A percentile compares a stretch with the other conserved stretches of the same genome.
Evolutionary conservation across 2,888 invertebrate species (phyloP).

Genomic region (Eristalis pertinax): DNA sequence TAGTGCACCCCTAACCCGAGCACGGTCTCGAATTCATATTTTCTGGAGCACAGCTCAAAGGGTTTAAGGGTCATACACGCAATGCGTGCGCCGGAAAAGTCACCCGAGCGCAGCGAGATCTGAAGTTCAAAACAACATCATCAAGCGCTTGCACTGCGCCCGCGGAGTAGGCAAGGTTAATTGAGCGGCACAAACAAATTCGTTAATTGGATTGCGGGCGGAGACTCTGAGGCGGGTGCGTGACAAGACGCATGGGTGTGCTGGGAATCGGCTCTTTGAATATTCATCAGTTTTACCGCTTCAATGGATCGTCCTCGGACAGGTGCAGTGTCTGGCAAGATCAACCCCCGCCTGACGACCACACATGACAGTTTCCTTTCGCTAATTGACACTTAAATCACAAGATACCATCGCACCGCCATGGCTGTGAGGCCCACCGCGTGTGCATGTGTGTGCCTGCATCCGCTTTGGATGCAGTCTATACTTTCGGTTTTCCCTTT

Average conservation of each 20-base stretch:
- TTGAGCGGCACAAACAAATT: conserved; percentile 71
- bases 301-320: conserved; percentile 31
- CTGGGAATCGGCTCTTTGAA: conserved; percentile 35
- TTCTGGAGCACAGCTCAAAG: conserved; percentile 54
- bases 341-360: conserved; percentile 53
- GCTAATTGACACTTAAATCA: conserved; percentile 73
- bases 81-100: conserved; percentile 46
- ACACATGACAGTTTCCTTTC: conserved; percentile 68
- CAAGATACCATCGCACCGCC: conserved; percentile 56
- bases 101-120: conserved; percentile 49
- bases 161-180: conserved; percentile 62
- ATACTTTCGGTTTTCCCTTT: conserved; percentile 18
- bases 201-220: conserved; percentile 62
- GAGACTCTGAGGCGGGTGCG: background rate
- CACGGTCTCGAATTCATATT: conserved; percentile 31
- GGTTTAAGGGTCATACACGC: conserved; percentile 64
- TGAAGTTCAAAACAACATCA: conserved; percentile 16
- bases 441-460: conserved; percentile 38
- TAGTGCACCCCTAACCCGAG: conserved; percentile 21
- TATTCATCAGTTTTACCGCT: conserved; percentile 68
- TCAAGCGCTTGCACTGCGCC: conserved; percentile 5
- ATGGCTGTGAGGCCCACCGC: background rate
- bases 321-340: conserved; percentile 43
- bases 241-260: conserved; percentile 22
- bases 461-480: conserved; percentile 19